Evolutionary conservation across 2,113 vertebrate species (phyloP).

Genomic region (Dasypus novemcinctus): DNA sequence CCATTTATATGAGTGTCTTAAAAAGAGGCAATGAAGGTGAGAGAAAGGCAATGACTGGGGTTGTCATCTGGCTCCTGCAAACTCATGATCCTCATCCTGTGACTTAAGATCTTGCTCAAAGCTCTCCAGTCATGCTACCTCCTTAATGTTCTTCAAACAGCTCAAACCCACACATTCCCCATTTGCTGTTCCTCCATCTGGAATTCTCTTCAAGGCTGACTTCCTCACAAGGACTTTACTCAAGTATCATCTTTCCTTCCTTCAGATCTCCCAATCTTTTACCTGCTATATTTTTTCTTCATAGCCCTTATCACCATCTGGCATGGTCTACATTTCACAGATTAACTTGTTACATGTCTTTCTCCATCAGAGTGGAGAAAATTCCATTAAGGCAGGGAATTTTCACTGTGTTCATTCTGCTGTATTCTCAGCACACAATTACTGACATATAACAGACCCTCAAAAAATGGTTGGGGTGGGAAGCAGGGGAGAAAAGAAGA

Average conservation of each 20-base stretch:
- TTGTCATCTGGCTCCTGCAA: neutral
- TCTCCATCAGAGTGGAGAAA: neutral
- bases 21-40: neutral
- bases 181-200: too few relatives aligned
- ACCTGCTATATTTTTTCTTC: neutral
- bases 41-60: neutral
- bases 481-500: neutral
- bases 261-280: neutral
- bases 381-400: neutral
- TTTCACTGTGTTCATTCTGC: neutral
- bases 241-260: neutral
- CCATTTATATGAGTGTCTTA: neutral
- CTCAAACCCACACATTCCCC: neutral
- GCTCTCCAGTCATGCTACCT: neutral
- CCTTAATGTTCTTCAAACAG: neutral
- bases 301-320: neutral
- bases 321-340: neutral
- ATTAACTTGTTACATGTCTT: neutral
- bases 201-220: neutral
- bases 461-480: neutral
- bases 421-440: neutral
- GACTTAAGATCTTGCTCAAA: neutral
- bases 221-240: neutral
- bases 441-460: neutral
- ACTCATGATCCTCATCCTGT: neutral